Evolutionary conservation across 92 coral and sea anemone genomes (phyloP), one percentile per base, ranked within the genome.

Genomic region (Parazoanthus swiftii): DNA sequence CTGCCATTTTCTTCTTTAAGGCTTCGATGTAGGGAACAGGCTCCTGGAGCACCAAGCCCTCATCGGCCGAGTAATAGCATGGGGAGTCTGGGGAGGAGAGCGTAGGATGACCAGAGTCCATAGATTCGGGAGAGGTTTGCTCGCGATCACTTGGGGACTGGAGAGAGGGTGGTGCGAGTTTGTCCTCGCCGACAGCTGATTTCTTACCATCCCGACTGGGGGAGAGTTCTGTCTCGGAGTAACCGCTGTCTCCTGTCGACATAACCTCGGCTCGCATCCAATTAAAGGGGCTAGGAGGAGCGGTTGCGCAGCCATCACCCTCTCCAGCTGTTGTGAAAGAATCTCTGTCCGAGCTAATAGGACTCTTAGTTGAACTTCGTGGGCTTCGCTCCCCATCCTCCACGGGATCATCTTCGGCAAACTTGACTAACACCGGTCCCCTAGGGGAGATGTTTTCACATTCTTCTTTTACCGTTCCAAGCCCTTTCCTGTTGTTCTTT

Each of bases 241-340:
- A 84, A 26, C 87, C 87, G 77, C 86, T 83, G 77, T 83, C 86
- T 18, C 86, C 86, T 6, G 87, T 48, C 68, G 87, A 84, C 66
- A 46, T 72, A 48, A 71, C 87, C 18, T 84, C 87, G 26, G 67
- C 87, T 29, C 67, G 78, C 78, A 43, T 46, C 67, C 67, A 84
- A 35, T 26, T 50, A 5, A 44, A 84, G 6, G 87, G 68, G 44
- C 87, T 71, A 15, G 66, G 87, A 48, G 86, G 77, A 1, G 77
- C 37, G 63, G 87, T 29, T 71, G 79, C 68, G 5, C 79, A 84
- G 18, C 87, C 66, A 1, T 72, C 79, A 48, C 87, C 70, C 26
- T 48, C 87, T 70, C 87, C 87, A 72, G 58, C 58, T 50, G 78
- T 84, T 15, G 43, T 71, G 33, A 71, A 21, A 48, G 87, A 84